phyloP scores from a whole-genome alignment of 2,888 invertebrate species.

The Epinotia ramella region DNA sequence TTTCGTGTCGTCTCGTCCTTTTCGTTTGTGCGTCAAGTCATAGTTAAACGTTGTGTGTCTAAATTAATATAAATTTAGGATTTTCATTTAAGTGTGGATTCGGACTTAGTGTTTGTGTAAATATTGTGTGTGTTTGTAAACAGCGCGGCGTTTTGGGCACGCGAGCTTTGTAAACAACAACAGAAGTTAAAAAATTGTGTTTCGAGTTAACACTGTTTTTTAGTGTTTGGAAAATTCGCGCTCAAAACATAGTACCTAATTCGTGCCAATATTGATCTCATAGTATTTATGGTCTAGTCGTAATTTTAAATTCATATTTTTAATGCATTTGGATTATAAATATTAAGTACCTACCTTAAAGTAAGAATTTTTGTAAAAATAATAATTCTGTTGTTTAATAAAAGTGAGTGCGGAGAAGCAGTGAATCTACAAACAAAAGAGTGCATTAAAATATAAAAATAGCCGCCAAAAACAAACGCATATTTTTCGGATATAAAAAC shows the following conservation, averaged over 20 bases:
- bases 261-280: slow-evolving; percentile 52
- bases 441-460: slow-evolving; percentile 39
- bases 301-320: slow-evolving; percentile 51
- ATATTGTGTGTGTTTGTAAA: slow-evolving; percentile 76
- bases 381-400: not conserved
- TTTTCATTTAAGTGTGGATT: slow-evolving; percentile 15
- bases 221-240: slow-evolving; percentile 45
- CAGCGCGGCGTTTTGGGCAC: slow-evolving; percentile 73
- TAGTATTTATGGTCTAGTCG: slow-evolving; percentile 43
- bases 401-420: slow-evolving; percentile 4
- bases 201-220: slow-evolving; percentile 11
- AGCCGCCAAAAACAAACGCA: slow-evolving; percentile 58
- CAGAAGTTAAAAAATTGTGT: slow-evolving; percentile 45
- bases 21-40: slow-evolving; percentile 83
- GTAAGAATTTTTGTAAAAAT: slow-evolving; percentile 9
- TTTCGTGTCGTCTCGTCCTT: slow-evolving; percentile 84
- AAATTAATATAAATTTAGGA: slow-evolving; percentile 32
- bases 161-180: slow-evolving; percentile 60
- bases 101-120: slow-evolving; percentile 50
- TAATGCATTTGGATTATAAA: not conserved
- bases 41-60: slow-evolving; percentile 76
- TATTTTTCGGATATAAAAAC: slow-evolving; percentile 41
- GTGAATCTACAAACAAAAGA: slow-evolving; percentile 33
- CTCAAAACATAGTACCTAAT: slow-evolving; percentile 52
- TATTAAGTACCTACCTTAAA: not conserved